Percentiles rank a stretch among this genome's conserved stretches.
phyloP scores from a whole-genome alignment of 2,888 invertebrate species.

The Melanargia galathea region DNA sequence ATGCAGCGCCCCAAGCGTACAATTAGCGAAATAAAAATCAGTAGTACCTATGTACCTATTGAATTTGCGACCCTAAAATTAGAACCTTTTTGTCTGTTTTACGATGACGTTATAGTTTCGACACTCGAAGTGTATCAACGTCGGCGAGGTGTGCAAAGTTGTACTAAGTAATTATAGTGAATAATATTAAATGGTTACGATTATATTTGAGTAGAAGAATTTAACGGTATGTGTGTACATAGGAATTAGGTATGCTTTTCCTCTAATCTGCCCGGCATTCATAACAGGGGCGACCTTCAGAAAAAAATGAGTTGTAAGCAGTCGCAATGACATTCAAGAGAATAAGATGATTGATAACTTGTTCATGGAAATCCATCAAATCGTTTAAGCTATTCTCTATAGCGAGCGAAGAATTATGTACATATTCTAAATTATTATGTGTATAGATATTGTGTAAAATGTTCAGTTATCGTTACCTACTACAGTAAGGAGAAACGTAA shows the following conservation, averaged over 20 bases:
- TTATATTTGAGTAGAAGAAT: no score
- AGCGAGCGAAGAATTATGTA: slow-evolving; percentile 13
- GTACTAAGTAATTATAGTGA: no score
- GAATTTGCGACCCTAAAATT: no score
- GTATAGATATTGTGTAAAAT: neutral
- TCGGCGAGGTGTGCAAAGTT: no score
- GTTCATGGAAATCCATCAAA: slow-evolving; percentile 26
- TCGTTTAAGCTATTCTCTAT: slow-evolving; percentile 23
- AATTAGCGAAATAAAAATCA: no score
- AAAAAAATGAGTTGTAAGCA: slow-evolving; percentile 24
- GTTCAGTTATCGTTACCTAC: neutral
- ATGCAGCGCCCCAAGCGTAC: no score
- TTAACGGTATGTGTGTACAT: no score
- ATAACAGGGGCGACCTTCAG: slow-evolving; percentile 15
- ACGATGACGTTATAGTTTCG: no score
- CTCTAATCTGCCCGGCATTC: slow-evolving; percentile 17
- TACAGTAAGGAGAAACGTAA: neutral
- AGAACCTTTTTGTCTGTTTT: no score
- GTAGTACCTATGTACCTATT: no score
- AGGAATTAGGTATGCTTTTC: neutral
- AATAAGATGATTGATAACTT: slow-evolving; percentile 32
- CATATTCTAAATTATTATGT: slow-evolving; percentile 7
- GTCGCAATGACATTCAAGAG: slow-evolving; percentile 27
- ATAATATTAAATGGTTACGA: no score
- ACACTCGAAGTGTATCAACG: no score